These are phyloP conservation scores for Temnothorax rugatulus DNA, from an alignment of 2,888 invertebrate genomes.

Conservation along the genomic window DNA sequence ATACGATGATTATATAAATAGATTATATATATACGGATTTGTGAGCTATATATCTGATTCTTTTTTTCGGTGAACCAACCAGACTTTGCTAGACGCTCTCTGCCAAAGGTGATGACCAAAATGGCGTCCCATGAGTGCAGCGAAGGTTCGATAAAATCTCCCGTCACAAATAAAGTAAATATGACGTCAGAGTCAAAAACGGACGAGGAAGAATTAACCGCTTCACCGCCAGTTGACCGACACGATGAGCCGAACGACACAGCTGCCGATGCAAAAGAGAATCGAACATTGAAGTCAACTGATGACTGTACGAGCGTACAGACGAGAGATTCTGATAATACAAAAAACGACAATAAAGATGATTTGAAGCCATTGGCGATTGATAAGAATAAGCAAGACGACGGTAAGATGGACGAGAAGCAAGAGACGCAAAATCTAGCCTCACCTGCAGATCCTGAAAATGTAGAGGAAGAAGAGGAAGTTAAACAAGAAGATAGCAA, in stretches of 20 bases:
- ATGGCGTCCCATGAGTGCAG: constrained; percentile 59
- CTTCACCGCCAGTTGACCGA: background rate
- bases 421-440: constrained; percentile 29
- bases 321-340: constrained; percentile 20
- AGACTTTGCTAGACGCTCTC: background rate
- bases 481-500: constrained; percentile 50
- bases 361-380: constrained; percentile 41
- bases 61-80: background rate
- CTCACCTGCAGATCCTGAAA: background rate
- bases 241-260: background rate
- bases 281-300: background rate
- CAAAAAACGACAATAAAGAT: constrained; percentile 24
- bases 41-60: background rate
- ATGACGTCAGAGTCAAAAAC: background rate
- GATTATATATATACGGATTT: background rate
- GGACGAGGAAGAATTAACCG: constrained; percentile 8
- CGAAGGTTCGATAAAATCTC: constrained; percentile 24
- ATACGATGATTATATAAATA: constrained; percentile 23
- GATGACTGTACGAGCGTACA: background rate
- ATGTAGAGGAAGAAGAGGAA: constrained; percentile 42
- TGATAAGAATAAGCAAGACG: constrained; percentile 14
- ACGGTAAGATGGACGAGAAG: constrained; percentile 6
- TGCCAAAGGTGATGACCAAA: constrained; percentile 57
- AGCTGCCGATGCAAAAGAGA: background rate
- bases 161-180: background rate